Percentiles rank a stretch among this genome's conserved stretches.
Conservation (phyloP, 2,797 vertebrate genomes). For the Coccyzus lansbergi region DNA sequence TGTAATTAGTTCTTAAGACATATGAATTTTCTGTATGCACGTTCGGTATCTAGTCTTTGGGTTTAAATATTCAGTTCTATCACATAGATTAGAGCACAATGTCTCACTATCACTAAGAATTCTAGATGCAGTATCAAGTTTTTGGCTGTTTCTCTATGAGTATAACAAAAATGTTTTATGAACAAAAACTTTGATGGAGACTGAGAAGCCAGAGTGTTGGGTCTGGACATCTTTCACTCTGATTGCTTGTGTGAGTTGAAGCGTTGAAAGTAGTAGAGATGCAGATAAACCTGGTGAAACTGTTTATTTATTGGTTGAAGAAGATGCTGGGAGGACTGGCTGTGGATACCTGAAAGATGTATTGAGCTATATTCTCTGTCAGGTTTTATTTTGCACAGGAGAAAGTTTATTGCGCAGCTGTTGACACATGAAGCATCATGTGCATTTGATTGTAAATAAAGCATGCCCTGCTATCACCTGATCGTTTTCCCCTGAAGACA, state of each 20-base stretch:
- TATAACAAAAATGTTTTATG: not conserved
- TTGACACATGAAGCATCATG: not conserved
- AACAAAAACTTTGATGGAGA: not conserved
- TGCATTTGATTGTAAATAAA: not conserved
- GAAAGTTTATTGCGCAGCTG: not conserved
- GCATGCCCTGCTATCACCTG: not conserved
- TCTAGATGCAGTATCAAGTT: not conserved
- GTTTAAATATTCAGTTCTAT: not conserved
- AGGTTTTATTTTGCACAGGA: not conserved
- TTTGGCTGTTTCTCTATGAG: not conserved
- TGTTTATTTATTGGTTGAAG: not conserved
- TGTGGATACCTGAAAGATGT: not conserved
- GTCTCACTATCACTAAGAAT: not conserved
- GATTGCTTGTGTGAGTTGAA: not conserved
- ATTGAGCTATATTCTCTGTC: not conserved
- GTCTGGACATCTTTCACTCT: not conserved
- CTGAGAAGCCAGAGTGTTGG: not conserved
- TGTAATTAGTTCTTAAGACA: not conserved
- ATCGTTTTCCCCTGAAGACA: not conserved
- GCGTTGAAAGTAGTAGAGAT: not conserved
- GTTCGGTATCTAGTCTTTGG: not conserved
- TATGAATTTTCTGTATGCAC: not conserved
- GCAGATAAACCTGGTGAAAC: not conserved
- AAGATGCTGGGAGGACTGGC: not conserved
- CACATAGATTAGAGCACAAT: not conserved